Conservation (phyloP, 2,888 invertebrate genomes). For the Trichacis sp. region DNA sequence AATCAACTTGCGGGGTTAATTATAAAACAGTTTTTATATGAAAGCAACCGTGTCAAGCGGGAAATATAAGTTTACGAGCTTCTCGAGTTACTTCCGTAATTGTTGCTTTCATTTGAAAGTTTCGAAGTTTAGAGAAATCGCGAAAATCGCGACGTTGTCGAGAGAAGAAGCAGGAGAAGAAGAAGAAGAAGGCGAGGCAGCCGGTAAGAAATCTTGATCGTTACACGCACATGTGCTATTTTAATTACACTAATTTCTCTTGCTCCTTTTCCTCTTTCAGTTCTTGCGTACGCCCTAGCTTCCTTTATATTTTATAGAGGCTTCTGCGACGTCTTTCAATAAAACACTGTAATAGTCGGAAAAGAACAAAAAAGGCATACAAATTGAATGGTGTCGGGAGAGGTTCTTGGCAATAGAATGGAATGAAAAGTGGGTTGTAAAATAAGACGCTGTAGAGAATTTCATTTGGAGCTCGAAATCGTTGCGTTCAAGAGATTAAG, state of each 20-base stretch:
- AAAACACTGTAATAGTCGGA: not conserved
- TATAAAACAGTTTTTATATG: too few species aligned
- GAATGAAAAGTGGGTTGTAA: constrained; percentile 32
- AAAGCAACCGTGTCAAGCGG: too few species aligned
- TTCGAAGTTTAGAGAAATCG: constrained; percentile 10
- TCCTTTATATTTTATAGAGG: constrained; percentile 13
- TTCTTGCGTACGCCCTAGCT: constrained; percentile 25
- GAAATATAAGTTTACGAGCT: too few species aligned
- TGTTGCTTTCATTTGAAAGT: too few species aligned
- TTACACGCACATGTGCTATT: constrained; percentile 50
- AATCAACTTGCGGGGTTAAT: too few species aligned
- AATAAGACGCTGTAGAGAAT: constrained; percentile 44
- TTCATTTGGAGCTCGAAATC: constrained; percentile 55
- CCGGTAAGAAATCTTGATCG: constrained; percentile 44
- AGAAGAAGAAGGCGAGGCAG: too few species aligned
- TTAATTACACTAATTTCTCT: constrained; percentile 48
- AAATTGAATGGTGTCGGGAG: constrained; percentile 4
- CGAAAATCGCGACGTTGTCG: constrained; percentile 14
- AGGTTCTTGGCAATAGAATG: constrained; percentile 21
- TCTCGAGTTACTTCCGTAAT: too few species aligned
- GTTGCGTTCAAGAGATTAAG: constrained; percentile 46
- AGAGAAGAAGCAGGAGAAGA: too few species aligned
- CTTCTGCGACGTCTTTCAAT: constrained; percentile 4
- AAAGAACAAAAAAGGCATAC: constrained; percentile 2
- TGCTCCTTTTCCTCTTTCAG: constrained; percentile 29